phyloP scores from a whole-genome alignment of 2,797 vertebrate genomes.

The Coregonus sp. region DNA sequence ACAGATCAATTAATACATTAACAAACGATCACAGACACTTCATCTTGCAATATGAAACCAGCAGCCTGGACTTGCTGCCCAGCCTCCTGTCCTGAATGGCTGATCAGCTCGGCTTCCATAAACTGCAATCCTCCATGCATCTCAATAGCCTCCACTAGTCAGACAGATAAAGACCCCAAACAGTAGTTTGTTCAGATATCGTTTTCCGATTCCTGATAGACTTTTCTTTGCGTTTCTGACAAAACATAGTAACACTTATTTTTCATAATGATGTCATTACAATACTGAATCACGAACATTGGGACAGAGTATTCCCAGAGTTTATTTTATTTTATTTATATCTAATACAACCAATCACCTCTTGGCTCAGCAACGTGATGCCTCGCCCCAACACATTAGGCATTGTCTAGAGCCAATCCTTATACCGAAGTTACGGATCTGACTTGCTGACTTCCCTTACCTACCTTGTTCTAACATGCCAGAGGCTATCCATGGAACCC shows the following conservation, averaged over 20 bases:
- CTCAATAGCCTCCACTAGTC: slow-evolving; percentile 37
- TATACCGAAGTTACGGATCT: no score
- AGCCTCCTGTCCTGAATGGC: slow-evolving; percentile 42
- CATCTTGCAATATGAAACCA: slow-evolving; percentile 66
- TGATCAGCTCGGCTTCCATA: slow-evolving; percentile 45
- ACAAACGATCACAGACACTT: slow-evolving; percentile 65
- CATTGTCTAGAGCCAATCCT: not conserved
- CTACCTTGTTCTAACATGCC: no score
- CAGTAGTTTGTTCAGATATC: not conserved
- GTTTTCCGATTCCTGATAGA: not conserved
- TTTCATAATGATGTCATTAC: not conserved
- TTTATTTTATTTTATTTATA: not conserved
- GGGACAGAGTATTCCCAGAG: not conserved
- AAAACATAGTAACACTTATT: not conserved
- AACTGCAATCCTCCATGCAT: slow-evolving; percentile 28
- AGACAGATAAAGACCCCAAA: slow-evolving; percentile 13
- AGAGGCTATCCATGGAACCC: slow-evolving; percentile 4
- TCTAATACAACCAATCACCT: not conserved
- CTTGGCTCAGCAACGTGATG: not conserved
- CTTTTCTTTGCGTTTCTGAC: not conserved
- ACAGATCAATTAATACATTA: slow-evolving; percentile 76
- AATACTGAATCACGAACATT: not conserved
- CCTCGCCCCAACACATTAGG: slow-evolving; percentile 17
- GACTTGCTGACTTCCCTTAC: no score
- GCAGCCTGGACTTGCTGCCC: slow-evolving; percentile 46